A percentile compares a stretch with the other conserved stretches of the same genome.
These are phyloP conservation scores for Hypercompe scribonia DNA, from an alignment of 2,888 invertebrate genomes.

Conservation along the genomic window DNA sequence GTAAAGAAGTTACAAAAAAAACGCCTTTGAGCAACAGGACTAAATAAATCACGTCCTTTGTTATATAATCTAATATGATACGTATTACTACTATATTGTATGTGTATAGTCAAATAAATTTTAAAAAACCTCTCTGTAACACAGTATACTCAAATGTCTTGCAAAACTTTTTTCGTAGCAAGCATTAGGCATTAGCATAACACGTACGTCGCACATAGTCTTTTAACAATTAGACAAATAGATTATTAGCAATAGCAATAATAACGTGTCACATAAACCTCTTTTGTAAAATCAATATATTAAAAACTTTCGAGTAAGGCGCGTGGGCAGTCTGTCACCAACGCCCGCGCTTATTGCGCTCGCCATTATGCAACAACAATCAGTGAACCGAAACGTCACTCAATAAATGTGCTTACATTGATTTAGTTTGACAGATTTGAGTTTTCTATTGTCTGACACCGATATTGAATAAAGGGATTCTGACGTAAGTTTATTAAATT, in stretches of 20 bases:
- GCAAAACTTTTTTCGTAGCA: background rate
- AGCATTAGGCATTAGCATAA: background rate
- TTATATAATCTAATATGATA: too few relatives aligned
- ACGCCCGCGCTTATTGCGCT: constrained; percentile 24
- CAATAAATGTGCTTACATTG: constrained; percentile 42
- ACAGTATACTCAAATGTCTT: too few relatives aligned
- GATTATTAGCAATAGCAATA: background rate
- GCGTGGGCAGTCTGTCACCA: constrained; percentile 19
- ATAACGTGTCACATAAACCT: background rate
- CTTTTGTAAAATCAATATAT: constrained; percentile 5
- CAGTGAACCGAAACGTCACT: constrained; percentile 44
- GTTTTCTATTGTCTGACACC: constrained; percentile 39
- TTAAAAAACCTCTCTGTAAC: too few relatives aligned
- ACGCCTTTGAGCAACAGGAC: too few relatives aligned
- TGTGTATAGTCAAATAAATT: too few relatives aligned
- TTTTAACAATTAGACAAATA: background rate
- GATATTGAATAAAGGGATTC: constrained; percentile 19
- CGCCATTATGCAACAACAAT: constrained; percentile 40
- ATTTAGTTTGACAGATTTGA: constrained; percentile 39
- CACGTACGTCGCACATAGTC: background rate
- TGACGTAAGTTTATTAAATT: constrained; percentile 24
- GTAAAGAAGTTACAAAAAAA: too few relatives aligned
- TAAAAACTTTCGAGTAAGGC: constrained; percentile 4
- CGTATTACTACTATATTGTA: too few relatives aligned
- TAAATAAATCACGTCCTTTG: too few relatives aligned